Percentiles rank a stretch among this genome's conserved stretches.
These are phyloP conservation scores for Phrynocephalus versicolor DNA, from an alignment of 2,113 vertebrate genomes.

Conservation along the genomic window DNA sequence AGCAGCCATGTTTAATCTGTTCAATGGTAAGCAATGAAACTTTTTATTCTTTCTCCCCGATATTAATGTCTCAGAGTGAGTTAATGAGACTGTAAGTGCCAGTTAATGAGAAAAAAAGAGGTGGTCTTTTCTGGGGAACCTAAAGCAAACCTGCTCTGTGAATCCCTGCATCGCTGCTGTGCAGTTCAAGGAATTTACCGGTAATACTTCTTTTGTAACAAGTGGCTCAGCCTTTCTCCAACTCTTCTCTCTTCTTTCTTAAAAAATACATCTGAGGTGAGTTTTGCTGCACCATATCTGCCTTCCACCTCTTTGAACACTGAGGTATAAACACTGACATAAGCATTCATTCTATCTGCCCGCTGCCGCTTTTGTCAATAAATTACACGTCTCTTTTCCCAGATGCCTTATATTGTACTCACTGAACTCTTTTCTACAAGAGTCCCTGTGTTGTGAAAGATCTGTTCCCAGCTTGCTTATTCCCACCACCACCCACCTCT, in stretches of 20 bases:
- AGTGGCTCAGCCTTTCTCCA: background rate
- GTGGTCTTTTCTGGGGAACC: too few species aligned
- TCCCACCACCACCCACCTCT: slow-evolving; percentile 62
- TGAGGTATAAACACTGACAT: slow-evolving; percentile 62
- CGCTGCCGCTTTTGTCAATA: slow-evolving; percentile 66
- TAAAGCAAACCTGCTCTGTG: too few species aligned
- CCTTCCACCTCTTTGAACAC: slow-evolving; percentile 57
- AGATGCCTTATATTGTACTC: slow-evolving; percentile 53
- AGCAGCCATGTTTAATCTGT: too few species aligned
- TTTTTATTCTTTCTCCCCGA: too few species aligned
- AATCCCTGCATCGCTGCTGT: too few species aligned
- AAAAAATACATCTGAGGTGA: background rate
- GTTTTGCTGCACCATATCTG: slow-evolving; percentile 58
- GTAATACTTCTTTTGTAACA: background rate
- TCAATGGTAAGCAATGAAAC: too few species aligned
- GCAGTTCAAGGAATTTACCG: too few species aligned
- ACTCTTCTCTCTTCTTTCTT: too few species aligned
- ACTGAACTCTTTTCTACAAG: slow-evolving; percentile 50
- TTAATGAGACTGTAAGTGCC: too few species aligned
- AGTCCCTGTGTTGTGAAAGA: slow-evolving; percentile 42
- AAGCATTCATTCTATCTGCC: slow-evolving; percentile 54
- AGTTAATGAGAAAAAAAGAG: too few species aligned
- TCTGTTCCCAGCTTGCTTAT: slow-evolving; percentile 37
- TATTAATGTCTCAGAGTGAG: too few species aligned
- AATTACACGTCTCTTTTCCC: slow-evolving; percentile 68